Evolutionary conservation across 2,888 invertebrate genomes (phyloP), one percentile per base, ranked within the genome.

Genomic region (Apodemia mormo): DNA sequence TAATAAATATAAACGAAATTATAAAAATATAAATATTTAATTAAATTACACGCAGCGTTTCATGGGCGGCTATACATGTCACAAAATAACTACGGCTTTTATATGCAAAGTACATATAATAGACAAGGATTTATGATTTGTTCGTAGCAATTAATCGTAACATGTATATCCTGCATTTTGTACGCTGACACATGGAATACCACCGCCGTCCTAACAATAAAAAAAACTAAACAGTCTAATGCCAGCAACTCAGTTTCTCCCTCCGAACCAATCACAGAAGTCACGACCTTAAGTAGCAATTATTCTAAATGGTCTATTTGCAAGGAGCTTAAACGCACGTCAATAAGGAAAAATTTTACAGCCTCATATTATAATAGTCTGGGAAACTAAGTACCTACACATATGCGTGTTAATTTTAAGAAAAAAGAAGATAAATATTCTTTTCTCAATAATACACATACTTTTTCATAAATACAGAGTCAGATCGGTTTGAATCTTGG

Each of bases 191-290:
- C 61, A 61, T 61, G 61, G 61, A 61, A 61, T 61, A 61, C 61
- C 33, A 33, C 61, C 7, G 37, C 33, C 14, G 37, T n/a, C 37
- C 61, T 64, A 33, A 54, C 22, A 64, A n/a, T 64, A 61, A 65
- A 52, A 65, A 65, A 54, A 65, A 49, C 58, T 52, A 54, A 69
- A 69, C 69, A 69, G 69, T 69, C 69, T 69, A 66, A 69, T 52
- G 33, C 49, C 52, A 56, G 37, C 61, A 33, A 61, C 68, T 69
- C 71, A 65, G 43, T 68, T 40, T 61, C 70, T 66, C 70, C 49
- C 65, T 71, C 65, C 65, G 40, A 65, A 66, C 70, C 73, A 71
- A 73, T 70, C 73, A 73, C 71, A 73, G 70, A 43, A 66, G 68
- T 64, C 67, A 69, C 71, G 37, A 73, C 70, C 66, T 66, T 69